A percentile compares a stretch with the other conserved stretches of the same genome.
Evolutionary conservation across 2,888 invertebrate genomes (phyloP).

Genomic region (Idaea dimidiata): DNA sequence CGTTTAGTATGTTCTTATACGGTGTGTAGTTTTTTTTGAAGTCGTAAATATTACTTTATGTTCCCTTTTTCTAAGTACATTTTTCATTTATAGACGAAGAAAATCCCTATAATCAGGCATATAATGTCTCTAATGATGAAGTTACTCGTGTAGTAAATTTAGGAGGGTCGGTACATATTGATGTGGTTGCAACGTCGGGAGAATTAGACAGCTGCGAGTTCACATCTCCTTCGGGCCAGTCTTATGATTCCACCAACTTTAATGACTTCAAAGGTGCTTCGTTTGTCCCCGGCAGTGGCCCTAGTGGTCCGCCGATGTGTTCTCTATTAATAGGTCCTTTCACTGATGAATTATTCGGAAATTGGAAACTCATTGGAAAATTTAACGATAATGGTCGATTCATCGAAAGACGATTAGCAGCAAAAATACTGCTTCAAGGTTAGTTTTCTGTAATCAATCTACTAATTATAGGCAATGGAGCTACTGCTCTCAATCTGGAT

Average conservation of each 20-base stretch:
- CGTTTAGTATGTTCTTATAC: conserved; percentile 40
- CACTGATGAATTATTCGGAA: conserved; percentile 34
- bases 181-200: conserved; percentile 27
- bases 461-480: background rate
- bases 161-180: conserved; percentile 26
- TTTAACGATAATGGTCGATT: conserved; percentile 37
- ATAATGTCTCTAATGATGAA: conserved; percentile 37
- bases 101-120: conserved; percentile 41
- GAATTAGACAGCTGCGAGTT: conserved; percentile 34
- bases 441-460: conserved; percentile 9
- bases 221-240: conserved; percentile 31
- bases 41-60: background rate
- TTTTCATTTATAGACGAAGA: conserved; percentile 38
- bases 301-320: no score
- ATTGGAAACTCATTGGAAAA: conserved; percentile 45
- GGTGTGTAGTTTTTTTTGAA: conserved; percentile 34
- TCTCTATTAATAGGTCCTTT: conserved; percentile 35
- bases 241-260: conserved; percentile 18
- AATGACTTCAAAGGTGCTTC: conserved; percentile 24
- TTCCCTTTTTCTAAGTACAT: background rate
- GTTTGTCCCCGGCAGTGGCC: conserved; percentile 21
- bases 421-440: conserved; percentile 45
- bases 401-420: conserved; percentile 32
- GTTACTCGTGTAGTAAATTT: conserved; percentile 33
- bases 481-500: conserved; percentile 1